These are phyloP conservation scores for Drosophila gaucha DNA, from an alignment of 2,888 invertebrate species.

Conservation along the genomic window DNA sequence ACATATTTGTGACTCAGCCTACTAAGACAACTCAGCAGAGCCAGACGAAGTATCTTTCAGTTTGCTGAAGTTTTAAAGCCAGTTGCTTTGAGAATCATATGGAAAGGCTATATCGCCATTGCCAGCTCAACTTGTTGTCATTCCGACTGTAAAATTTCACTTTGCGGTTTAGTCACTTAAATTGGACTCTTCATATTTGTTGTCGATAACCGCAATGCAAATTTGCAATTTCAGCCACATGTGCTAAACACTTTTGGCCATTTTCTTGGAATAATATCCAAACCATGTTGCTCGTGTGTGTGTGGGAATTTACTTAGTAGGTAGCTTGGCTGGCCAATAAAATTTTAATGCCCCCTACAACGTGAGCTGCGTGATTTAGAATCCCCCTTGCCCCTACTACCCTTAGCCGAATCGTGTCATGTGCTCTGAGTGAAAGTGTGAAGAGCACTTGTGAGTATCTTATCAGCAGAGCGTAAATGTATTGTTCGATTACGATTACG, in stretches of 20 bases:
- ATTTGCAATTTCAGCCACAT: conserved; percentile 66
- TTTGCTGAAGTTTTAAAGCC: too few relatives aligned
- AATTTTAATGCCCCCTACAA: conserved; percentile 68
- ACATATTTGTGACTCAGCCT: conserved; percentile 28
- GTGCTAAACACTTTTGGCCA: conserved; percentile 51
- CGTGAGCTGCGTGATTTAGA: conserved; percentile 59
- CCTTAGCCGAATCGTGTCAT: conserved; percentile 11
- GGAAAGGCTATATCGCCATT: background rate
- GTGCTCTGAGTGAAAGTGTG: conserved; percentile 60
- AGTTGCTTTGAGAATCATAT: too few relatives aligned
- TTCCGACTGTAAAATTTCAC: too few relatives aligned
- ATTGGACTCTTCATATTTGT: conserved; percentile 81
- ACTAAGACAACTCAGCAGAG: background rate
- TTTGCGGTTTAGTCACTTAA: conserved; percentile 76
- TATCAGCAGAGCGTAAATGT: conserved; percentile 55
- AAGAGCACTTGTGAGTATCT: conserved; percentile 65
- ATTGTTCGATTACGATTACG: conserved; percentile 38
- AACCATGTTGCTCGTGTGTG: conserved; percentile 3
- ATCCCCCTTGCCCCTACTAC: background rate
- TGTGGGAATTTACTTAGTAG: conserved; percentile 24
- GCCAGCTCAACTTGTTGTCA: background rate
- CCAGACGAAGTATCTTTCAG: background rate
- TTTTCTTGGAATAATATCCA: conserved; percentile 18
- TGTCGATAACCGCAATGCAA: conserved; percentile 59
- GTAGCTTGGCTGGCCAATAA: conserved; percentile 57